These are phyloP conservation scores for Antrozous pallidus DNA, from an alignment of 2,797 vertebrate genomes.

Conservation along the genomic window DNA sequence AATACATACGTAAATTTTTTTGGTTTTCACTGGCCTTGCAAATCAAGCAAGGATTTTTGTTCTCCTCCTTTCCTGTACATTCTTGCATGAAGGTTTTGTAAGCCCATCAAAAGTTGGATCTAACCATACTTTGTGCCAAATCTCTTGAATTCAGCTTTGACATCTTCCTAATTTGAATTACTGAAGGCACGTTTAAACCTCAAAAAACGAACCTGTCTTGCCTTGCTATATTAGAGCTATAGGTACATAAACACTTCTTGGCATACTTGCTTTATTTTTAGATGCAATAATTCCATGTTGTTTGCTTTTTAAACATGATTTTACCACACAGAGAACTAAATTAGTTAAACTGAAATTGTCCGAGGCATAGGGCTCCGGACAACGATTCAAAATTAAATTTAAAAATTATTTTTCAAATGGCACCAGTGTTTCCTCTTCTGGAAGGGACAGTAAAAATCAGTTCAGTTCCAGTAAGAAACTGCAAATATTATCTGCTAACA, in stretches of 20 bases:
- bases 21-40: neutral
- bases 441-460: constrained; percentile 8
- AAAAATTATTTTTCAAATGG: constrained; percentile 15
- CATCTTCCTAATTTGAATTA: constrained; percentile 26
- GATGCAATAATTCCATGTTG: neutral
- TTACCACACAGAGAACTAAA: neutral
- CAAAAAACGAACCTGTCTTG: neutral
- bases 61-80: neutral
- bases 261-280: neutral
- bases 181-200: neutral
- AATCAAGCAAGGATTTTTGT: neutral
- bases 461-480: neutral
- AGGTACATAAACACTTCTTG: neutral
- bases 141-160: neutral
- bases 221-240: neutral
- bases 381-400: constrained; percentile 8
- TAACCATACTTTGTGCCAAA: neutral
- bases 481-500: neutral
- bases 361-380: neutral
- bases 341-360: neutral
- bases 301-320: neutral
- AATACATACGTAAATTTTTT: neutral
- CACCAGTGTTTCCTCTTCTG: neutral
- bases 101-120: neutral
- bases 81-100: neutral